phyloP scores from a whole-genome alignment of 2,888 invertebrate species.

The Mythimna vitellina region DNA sequence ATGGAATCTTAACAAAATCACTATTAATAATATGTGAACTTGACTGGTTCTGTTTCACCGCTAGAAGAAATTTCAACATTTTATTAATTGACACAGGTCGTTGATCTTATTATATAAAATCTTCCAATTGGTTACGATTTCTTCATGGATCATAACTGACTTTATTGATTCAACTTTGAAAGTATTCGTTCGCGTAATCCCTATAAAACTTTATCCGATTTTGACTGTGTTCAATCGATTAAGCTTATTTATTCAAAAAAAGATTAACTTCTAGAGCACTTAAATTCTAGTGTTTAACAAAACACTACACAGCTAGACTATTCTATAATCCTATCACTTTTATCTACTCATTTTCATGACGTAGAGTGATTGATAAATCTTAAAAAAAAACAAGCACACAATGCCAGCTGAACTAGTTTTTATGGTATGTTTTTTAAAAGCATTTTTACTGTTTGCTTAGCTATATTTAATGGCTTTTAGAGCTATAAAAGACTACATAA shows the following conservation, averaged over 20 bases:
- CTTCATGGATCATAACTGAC: conserved; percentile 23
- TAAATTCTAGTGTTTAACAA: neutral
- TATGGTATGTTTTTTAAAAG: neutral
- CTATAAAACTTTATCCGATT: conserved; percentile 1
- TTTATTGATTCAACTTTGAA: conserved; percentile 35
- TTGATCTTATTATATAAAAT: conserved; percentile 54
- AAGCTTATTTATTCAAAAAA: conserved; percentile 13
- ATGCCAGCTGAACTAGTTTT: neutral
- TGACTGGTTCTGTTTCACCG: conserved; percentile 18
- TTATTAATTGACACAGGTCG: conserved; percentile 29
- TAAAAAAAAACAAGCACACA: neutral
- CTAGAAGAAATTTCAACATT: conserved; percentile 17
- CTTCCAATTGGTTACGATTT: conserved; percentile 44
- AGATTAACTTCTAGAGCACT: neutral
- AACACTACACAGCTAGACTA: neutral
- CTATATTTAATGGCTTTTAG: neutral
- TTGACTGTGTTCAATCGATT: conserved; percentile 16
- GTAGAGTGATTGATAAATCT: neutral
- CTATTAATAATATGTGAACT: conserved; percentile 15
- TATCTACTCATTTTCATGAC: neutral
- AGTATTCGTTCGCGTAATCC: conserved; percentile 33
- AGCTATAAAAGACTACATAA: conserved; percentile 1
- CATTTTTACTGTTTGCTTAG: neutral
- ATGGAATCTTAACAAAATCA: neutral
- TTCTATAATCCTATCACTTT: neutral